Conservation (phyloP, 2,797 vertebrate genomes). For the Muscicapa comitata region DNA sequence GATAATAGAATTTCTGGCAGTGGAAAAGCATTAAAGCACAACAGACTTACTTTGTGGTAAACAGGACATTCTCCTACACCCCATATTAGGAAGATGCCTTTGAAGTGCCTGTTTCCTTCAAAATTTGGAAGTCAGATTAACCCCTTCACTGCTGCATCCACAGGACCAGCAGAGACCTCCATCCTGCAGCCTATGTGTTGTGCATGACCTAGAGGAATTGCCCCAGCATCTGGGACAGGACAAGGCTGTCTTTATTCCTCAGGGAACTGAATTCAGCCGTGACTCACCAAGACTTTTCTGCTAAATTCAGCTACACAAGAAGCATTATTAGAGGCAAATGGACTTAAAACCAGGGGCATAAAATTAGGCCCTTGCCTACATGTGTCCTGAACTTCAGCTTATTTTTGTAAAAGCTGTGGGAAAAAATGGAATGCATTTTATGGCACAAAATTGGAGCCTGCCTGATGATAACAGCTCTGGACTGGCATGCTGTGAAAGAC, state of each 20-base stretch:
- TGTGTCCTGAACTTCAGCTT: background rate
- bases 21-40: background rate
- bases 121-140: background rate
- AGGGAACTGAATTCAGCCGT: background rate
- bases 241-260: background rate
- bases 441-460: slow-evolving; percentile 7
- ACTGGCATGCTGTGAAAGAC: slow-evolving; percentile 35
- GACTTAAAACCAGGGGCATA: background rate
- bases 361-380: background rate
- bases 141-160: background rate
- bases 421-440: slow-evolving; percentile 28
- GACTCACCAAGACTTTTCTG: background rate
- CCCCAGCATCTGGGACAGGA: background rate
- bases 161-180: background rate
- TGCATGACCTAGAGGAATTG: background rate
- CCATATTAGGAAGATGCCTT: background rate
- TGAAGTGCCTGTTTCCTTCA: background rate
- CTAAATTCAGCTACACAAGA: background rate
- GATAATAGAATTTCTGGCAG: slow-evolving; percentile 58
- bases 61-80: background rate
- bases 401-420: slow-evolving; percentile 5
- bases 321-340: background rate
- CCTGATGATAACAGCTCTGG: slow-evolving; percentile 30
- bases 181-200: fast-evolving
- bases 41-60: background rate